A percentile compares a stretch with the other conserved stretches of the same genome.
These are phyloP conservation scores for Thaumetopoea pityocampa DNA, from an alignment of 1,140 invertebrate genomes.

Conservation along the genomic window DNA sequence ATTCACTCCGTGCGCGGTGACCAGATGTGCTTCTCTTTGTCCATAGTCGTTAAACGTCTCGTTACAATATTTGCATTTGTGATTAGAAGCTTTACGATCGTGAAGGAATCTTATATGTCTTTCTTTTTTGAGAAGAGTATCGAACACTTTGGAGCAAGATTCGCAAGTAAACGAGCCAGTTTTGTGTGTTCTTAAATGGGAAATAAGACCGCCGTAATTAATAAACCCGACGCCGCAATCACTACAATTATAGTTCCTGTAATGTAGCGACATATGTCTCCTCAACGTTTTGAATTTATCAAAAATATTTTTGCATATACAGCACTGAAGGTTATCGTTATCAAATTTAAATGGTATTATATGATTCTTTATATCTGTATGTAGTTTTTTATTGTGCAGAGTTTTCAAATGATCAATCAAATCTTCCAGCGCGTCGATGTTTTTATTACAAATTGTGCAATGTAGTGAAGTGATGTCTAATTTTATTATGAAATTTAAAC, in stretches of 20 bases:
- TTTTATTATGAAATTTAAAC: not conserved
- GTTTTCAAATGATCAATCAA: no score
- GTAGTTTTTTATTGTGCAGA: no score
- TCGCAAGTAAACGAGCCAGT: not conserved
- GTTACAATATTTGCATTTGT: not conserved
- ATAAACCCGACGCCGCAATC: not conserved
- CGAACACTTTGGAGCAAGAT: not conserved
- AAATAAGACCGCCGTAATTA: not conserved
- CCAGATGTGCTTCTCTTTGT: no score
- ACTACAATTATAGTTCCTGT: not conserved
- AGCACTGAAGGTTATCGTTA: no score
- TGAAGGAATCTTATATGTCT: not conserved
- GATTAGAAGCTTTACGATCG: not conserved
- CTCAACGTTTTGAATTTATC: no score
- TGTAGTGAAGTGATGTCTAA: not conserved
- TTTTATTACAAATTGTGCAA: no score
- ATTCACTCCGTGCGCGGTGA: no score
- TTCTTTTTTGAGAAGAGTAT: not conserved
- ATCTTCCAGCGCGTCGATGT: no score
- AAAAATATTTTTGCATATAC: no score
- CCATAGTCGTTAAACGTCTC: not conserved
- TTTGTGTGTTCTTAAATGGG: not conserved
- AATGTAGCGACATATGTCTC: no score
- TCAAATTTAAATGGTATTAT: no score
- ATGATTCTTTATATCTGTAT: no score